phyloP scores from a whole-genome alignment of 2,797 vertebrate genomes.

The Carcharodon carcharias region DNA sequence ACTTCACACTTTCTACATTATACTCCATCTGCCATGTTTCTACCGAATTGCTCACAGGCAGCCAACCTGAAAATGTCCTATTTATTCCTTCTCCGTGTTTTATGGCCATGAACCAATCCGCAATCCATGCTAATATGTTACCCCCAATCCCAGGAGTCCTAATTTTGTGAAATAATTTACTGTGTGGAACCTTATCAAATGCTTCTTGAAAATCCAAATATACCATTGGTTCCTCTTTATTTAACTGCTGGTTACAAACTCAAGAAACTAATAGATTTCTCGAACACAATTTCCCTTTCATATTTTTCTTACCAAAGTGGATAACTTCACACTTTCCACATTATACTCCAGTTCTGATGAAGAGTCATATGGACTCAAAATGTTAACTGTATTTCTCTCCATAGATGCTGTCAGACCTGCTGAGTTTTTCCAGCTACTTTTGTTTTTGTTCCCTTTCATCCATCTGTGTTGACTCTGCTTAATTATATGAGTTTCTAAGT shows the following conservation, averaged over 20 bases:
- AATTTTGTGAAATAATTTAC: not conserved
- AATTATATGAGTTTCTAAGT: not conserved
- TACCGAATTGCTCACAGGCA: no score
- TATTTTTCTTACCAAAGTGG: no score
- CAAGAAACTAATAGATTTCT: not conserved
- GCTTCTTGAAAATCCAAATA: not conserved
- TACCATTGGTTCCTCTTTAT: not conserved
- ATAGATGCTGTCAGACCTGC: no score
- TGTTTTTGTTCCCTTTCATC: not conserved
- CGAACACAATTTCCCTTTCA: not conserved
- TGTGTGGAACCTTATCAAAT: not conserved
- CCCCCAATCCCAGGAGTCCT: no score
- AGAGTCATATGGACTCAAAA: no score
- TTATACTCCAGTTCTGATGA: no score
- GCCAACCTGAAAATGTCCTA: not conserved
- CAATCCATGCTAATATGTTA: not conserved
- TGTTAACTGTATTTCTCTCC: no score
- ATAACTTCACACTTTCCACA: no score
- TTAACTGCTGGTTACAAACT: not conserved
- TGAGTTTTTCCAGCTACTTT: no score
- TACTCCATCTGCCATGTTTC: not conserved
- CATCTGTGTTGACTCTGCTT: not conserved
- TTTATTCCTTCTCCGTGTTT: not conserved
- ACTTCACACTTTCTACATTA: not conserved
- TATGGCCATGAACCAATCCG: not conserved